Conservation (phyloP, 2,113 vertebrate species). For the Pseudopipra pipra region DNA sequence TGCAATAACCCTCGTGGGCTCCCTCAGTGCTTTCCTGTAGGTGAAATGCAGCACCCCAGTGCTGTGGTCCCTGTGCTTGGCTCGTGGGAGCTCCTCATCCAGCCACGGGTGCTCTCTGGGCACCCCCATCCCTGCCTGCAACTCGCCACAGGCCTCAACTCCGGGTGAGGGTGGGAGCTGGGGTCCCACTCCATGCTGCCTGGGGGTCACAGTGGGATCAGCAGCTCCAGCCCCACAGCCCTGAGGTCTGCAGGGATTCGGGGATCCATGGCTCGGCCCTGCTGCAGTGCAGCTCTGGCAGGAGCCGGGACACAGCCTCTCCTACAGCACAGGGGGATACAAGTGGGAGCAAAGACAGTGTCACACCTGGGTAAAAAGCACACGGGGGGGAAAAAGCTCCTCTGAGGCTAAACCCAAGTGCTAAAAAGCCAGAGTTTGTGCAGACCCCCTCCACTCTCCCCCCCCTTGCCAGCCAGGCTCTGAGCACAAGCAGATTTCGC, state of each 20-base stretch:
- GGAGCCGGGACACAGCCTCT: not conserved
- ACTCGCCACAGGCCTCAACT: accelerated
- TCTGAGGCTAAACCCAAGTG: not conserved
- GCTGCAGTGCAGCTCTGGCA: constrained; percentile 19
- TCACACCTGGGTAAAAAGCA: not conserved
- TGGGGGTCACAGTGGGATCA: not conserved
- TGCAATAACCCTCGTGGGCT: not conserved
- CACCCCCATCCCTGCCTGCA: not conserved
- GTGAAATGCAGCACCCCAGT: accelerated
- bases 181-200: accelerated
- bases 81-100: not conserved
- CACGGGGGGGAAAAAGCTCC: accelerated
- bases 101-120: not conserved
- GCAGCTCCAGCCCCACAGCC: not conserved
- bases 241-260: not conserved
- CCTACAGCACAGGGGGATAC: not conserved
- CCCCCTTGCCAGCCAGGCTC: not conserved
- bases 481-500: not conserved
- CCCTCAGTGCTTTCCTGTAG: accelerated
- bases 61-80: accelerated
- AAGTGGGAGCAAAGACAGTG: not conserved
- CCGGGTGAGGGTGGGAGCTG: accelerated
- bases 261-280: not conserved
- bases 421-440: not conserved
- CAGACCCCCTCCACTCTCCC: not conserved